Evolutionary conservation across 1,140 invertebrate species (phyloP), one percentile per base, ranked within the genome.

Genomic region (Ooceraea biroi): DNA sequence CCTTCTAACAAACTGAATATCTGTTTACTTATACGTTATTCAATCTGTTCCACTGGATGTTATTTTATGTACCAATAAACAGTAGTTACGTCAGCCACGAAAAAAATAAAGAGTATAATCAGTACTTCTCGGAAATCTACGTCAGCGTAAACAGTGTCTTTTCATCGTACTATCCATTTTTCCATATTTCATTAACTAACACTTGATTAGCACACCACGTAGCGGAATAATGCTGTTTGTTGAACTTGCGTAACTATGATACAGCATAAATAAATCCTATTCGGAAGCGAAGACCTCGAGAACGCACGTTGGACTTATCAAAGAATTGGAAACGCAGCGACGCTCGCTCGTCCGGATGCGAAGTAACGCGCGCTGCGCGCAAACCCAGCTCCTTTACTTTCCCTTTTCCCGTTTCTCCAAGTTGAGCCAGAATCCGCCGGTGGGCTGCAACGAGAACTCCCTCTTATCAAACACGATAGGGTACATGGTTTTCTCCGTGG

Each of bases 401-500:
- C 17, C 60, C 3, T 4, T 82, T 19, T 83, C 50, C 27, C 87
- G 86, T 8, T 76, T 85, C 46, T 89, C 89, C 2, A 94, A 61
- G 12, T 83, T 84, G 0, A 93, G 63, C 91, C 90, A 93, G 69
- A 92, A 90, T 5, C 93, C 93, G 48, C 65, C 85, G 27, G 88
- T 82, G 7, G 86, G 76, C 11, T 48, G 82, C 58, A 92, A 83
- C 8, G 84, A 84, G 30, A 93, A 91, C 0, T 85, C 80, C 12
- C 78, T 87, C 22, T 89, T 91, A n/a, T 69, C 78, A 36, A 89
- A 91, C 0, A 69, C 66, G 0, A 93, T 69, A 58, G 92, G 77
- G 65, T 90, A 19, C 27, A 77, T 52, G 0, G 92, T 91, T 74
- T 89, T 92, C 1, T 83, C 61, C 0, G 83, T 87, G 1, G 72